Conservation (phyloP, 2,888 invertebrate species). For the Zaprionus bogoriensis region DNA sequence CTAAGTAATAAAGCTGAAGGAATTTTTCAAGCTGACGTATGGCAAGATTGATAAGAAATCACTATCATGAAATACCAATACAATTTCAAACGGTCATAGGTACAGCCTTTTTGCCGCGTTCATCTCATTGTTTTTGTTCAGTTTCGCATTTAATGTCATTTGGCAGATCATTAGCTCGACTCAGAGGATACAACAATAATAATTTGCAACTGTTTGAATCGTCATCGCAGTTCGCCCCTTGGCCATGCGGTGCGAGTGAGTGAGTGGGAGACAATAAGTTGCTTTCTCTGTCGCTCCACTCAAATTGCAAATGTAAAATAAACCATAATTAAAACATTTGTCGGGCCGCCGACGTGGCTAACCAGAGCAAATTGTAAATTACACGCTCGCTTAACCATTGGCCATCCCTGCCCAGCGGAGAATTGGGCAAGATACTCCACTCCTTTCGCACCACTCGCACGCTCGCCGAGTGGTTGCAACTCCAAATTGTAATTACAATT, state of each 20-base stretch:
- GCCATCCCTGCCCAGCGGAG: slow-evolving; percentile 57
- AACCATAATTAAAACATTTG: slow-evolving; percentile 71
- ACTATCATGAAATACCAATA: too few species aligned
- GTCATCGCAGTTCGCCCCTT: not conserved
- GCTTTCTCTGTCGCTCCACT: slow-evolving; percentile 38
- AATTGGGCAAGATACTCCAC: slow-evolving; percentile 49
- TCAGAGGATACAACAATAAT: not conserved
- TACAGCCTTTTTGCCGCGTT: not conserved
- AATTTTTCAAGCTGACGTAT: too few species aligned
- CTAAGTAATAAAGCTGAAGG: too few species aligned
- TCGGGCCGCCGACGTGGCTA: slow-evolving; percentile 63
- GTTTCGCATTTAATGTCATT: not conserved
- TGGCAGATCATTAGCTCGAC: not conserved
- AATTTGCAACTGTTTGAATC: slow-evolving; percentile 1
- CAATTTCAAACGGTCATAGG: too few species aligned
- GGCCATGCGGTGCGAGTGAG: not conserved
- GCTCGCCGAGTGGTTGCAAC: slow-evolving; percentile 63
- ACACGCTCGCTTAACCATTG: slow-evolving; percentile 82
- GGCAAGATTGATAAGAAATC: too few species aligned
- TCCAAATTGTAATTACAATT: slow-evolving; percentile 71
- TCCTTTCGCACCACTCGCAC: slow-evolving; percentile 10
- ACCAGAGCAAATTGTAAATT: slow-evolving; percentile 81
- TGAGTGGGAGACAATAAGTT: slow-evolving; percentile 35
- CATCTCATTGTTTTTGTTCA: not conserved
- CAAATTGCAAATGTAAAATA: slow-evolving; percentile 56